phyloP scores from a whole-genome alignment of 2,888 invertebrate genomes.

The Coleophora deauratella region DNA sequence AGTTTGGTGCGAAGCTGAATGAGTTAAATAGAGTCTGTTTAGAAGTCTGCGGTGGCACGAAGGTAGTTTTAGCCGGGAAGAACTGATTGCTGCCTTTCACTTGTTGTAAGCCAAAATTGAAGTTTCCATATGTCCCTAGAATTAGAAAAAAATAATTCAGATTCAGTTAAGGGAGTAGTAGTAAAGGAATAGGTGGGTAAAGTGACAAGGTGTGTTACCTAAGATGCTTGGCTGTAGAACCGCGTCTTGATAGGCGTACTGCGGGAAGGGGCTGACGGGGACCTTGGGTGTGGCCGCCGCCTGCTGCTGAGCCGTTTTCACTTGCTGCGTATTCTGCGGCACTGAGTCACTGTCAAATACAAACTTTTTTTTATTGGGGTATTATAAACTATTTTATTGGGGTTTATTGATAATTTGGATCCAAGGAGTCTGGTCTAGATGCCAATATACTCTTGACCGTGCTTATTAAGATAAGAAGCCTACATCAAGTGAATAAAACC shows the following conservation, averaged over 20 bases:
- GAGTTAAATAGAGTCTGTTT: slow-evolving; percentile 59
- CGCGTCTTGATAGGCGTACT: slow-evolving; percentile 52
- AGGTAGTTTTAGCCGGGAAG: slow-evolving; percentile 55
- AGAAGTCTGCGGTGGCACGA: slow-evolving; percentile 49
- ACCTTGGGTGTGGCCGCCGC: slow-evolving; percentile 30
- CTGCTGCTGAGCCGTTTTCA: slow-evolving; percentile 63
- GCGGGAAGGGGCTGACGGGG: slow-evolving; percentile 38
- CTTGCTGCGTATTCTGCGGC: slow-evolving; percentile 51
- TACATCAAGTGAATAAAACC: too few relatives aligned
- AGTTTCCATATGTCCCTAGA: slow-evolving; percentile 69
- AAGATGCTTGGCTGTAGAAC: slow-evolving; percentile 54
- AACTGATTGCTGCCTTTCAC: slow-evolving; percentile 68
- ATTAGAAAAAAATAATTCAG: slow-evolving; percentile 14
- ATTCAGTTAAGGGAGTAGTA: too few relatives aligned
- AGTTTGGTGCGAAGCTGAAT: slow-evolving; percentile 50
- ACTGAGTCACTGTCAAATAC: slow-evolving; percentile 25
- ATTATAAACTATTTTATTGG: slow-evolving; percentile 46
- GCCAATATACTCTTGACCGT: too few relatives aligned
- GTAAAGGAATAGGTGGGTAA: too few relatives aligned
- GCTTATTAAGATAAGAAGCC: too few relatives aligned
- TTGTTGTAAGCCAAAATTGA: slow-evolving; percentile 67
- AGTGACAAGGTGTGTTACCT: too few relatives aligned
- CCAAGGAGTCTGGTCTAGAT: too few relatives aligned
- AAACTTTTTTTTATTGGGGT: slow-evolving; percentile 17
- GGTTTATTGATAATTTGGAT: too few relatives aligned